These are phyloP conservation scores for Diabrotica balteata DNA, from an alignment of 2,888 invertebrate species.

Conservation along the genomic window DNA sequence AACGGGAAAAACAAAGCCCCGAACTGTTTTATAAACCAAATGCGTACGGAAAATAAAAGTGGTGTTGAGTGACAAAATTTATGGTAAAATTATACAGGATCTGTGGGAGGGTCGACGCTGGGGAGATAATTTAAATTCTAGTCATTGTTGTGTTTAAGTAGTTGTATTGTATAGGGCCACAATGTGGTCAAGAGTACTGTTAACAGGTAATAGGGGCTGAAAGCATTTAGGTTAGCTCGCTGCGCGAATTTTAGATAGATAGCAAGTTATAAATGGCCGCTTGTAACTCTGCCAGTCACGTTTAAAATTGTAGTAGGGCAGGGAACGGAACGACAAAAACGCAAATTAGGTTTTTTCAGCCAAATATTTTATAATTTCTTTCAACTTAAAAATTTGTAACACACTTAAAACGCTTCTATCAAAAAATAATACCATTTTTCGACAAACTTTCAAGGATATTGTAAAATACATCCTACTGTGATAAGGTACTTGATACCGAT, in stretches of 20 bases:
- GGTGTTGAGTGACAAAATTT: slow-evolving; percentile 51
- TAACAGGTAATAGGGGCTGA: slow-evolving; percentile 42
- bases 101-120: slow-evolving; percentile 39
- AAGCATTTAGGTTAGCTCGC: slow-evolving; percentile 12
- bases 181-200: slow-evolving; percentile 42
- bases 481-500: too few species aligned
- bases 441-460: too few species aligned
- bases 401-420: too few species aligned
- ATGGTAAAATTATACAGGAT: slow-evolving; percentile 51
- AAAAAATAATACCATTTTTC: too few species aligned
- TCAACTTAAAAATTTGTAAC: too few species aligned
- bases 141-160: slow-evolving; percentile 49
- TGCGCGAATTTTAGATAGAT: slow-evolving; percentile 7
- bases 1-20: slow-evolving; percentile 37
- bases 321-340: too few species aligned
- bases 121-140: slow-evolving; percentile 53
- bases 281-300: too few species aligned
- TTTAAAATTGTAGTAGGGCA: too few species aligned
- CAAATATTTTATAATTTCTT: too few species aligned
- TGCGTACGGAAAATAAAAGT: slow-evolving; percentile 45
- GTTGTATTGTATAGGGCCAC: slow-evolving; percentile 42
- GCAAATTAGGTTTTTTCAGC: too few species aligned
- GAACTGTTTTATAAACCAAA: slow-evolving; percentile 44
- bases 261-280: too few species aligned
- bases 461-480: too few species aligned